Conservation (phyloP, 2,797 vertebrate genomes). For the Acrocephalus scirpaceus region DNA sequence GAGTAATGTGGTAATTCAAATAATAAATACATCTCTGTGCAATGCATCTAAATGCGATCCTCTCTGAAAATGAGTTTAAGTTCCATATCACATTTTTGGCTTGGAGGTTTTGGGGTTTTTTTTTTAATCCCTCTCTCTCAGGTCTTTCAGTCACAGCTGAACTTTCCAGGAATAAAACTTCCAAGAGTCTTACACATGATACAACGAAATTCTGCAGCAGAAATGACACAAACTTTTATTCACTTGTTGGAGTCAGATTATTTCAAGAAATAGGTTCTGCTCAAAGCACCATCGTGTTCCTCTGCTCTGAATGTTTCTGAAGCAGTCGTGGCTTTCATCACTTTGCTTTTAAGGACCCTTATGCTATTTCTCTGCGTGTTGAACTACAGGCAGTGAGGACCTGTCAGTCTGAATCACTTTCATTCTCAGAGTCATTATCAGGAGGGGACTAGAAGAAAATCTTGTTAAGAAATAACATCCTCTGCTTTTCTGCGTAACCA, state of each 20-base stretch:
- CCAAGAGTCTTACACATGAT: neutral
- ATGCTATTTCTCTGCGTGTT: neutral
- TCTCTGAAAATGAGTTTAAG: slow-evolving; percentile 1
- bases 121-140: neutral
- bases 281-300: neutral
- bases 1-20: slow-evolving; percentile 15
- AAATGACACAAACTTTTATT: neutral
- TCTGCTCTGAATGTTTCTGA: neutral
- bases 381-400: neutral
- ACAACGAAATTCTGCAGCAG: neutral
- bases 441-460: neutral
- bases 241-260: neutral
- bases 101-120: neutral
- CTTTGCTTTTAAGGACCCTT: neutral
- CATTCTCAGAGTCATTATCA: neutral
- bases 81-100: neutral
- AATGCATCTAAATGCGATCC: neutral
- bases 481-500: neutral
- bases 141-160: neutral
- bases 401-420: neutral
- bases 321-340: neutral
- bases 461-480: neutral
- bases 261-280: neutral
- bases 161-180: slow-evolving; percentile 35
- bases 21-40: neutral